Evolutionary conservation across 2,113 vertebrate genomes (phyloP).

Genomic region (Heterochromis multidens): DNA sequence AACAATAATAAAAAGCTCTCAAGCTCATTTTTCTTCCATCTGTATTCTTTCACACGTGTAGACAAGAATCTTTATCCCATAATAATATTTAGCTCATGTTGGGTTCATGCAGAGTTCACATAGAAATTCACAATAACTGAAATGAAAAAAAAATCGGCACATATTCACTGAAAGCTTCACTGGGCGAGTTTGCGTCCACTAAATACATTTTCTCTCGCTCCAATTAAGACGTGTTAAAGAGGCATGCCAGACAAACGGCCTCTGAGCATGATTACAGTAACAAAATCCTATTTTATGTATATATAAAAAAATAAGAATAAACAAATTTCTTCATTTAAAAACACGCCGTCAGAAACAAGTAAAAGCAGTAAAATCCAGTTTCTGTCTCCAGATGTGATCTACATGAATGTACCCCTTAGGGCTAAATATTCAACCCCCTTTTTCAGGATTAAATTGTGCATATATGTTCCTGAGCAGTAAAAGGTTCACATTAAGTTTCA

Average conservation of each 20-base stretch:
- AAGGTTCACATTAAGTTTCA: neutral
- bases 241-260: neutral
- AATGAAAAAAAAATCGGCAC: neutral
- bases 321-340: neutral
- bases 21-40: neutral
- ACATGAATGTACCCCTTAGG: no score
- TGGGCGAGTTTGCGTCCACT: slow-evolving; percentile 1
- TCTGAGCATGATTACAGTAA: neutral
- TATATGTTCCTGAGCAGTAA: neutral
- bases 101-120: slow-evolving; percentile 52
- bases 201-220: slow-evolving; percentile 36
- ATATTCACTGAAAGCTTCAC: neutral
- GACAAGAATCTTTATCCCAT: slow-evolving; percentile 6
- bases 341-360: neutral
- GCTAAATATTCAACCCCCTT: neutral
- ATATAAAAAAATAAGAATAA: neutral
- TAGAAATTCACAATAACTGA: neutral
- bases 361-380: no score
- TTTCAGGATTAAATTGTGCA: neutral
- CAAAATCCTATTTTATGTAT: neutral
- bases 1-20: slow-evolving; percentile 7
- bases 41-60: neutral
- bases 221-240: slow-evolving; percentile 6
- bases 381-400: neutral
- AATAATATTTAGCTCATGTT: neutral